phyloP scores from a whole-genome alignment of 2,888 invertebrate genomes.

The Drosophila fulvimacula region DNA sequence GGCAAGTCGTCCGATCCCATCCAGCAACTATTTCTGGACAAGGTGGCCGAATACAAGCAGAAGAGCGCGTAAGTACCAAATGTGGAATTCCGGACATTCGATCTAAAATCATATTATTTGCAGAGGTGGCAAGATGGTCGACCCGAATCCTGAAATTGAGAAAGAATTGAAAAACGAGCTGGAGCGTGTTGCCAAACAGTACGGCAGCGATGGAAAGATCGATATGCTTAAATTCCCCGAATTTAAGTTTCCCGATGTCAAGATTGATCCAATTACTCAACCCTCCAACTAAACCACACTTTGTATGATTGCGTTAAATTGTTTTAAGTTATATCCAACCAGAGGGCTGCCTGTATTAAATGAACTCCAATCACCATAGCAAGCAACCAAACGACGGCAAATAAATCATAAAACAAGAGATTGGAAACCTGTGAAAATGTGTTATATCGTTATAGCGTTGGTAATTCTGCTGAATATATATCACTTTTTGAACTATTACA shows the following conservation, averaged over 20 bases:
- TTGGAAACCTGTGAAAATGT: conserved; percentile 25
- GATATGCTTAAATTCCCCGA: conserved; percentile 96
- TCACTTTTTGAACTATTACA: neutral
- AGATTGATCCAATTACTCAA: conserved; percentile 88
- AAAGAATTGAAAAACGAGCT: conserved; percentile 91
- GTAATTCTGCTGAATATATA: neutral
- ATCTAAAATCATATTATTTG: conserved; percentile 38
- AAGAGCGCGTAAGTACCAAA: conserved; percentile 91
- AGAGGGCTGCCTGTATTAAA: conserved; percentile 30
- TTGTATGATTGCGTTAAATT: conserved; percentile 53
- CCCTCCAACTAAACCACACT: conserved; percentile 46
- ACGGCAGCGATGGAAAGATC: conserved; percentile 89
- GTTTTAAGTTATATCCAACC: conserved; percentile 57
- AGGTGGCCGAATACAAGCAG: conserved; percentile 94
- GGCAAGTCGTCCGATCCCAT: conserved; percentile 94
- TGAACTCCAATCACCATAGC: conserved; percentile 23
- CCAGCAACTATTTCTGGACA: conserved; percentile 96
- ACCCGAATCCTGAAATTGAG: conserved; percentile 91
- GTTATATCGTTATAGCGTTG: neutral
- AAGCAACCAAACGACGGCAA: conserved; percentile 35
- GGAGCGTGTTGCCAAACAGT: conserved; percentile 92
- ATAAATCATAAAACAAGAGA: conserved; percentile 58
- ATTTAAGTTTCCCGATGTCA: conserved; percentile 92
- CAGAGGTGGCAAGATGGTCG: conserved; percentile 94
- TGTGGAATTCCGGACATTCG: neutral